Conservation (phyloP, 2,888 invertebrate genomes). For the Gisinianus flammeolus region DNA sequence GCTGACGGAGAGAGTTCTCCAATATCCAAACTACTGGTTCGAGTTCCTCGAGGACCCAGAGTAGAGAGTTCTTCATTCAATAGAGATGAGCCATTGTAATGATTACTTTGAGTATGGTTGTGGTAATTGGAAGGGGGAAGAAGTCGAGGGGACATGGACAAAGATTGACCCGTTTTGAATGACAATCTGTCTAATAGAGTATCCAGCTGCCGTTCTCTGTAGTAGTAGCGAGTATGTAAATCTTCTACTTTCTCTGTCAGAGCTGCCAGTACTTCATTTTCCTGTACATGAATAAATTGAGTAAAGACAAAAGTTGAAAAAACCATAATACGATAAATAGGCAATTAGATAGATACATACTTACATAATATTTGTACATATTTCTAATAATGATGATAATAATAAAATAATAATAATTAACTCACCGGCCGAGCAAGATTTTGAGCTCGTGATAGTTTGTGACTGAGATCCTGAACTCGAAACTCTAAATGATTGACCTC, state of each 20-base stretch:
- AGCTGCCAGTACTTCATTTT: conserved; percentile 47
- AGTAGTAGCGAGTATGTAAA: conserved; percentile 48
- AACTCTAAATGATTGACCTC: conserved; percentile 47
- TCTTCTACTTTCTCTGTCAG: conserved; percentile 53
- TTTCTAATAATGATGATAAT: background rate
- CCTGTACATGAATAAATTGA: conserved; percentile 36
- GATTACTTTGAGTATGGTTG: conserved; percentile 8
- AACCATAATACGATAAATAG: background rate
- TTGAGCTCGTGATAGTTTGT: conserved; percentile 46
- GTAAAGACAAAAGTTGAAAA: background rate
- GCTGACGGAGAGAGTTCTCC: conserved; percentile 40
- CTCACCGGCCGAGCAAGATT: conserved; percentile 48
- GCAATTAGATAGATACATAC: no score
- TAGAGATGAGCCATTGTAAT: background rate
- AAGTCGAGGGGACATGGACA: background rate
- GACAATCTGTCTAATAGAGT: conserved; percentile 44
- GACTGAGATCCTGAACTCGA: conserved; percentile 43
- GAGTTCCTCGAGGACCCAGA: background rate
- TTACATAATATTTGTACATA: background rate
- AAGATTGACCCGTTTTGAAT: conserved; percentile 32
- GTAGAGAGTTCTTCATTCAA: background rate
- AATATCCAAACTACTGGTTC: conserved; percentile 24
- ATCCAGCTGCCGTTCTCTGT: conserved; percentile 51
- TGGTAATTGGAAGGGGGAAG: background rate
- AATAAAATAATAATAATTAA: background rate